Conservation (phyloP, 2,888 invertebrate genomes). For the Sipha maydis region DNA sequence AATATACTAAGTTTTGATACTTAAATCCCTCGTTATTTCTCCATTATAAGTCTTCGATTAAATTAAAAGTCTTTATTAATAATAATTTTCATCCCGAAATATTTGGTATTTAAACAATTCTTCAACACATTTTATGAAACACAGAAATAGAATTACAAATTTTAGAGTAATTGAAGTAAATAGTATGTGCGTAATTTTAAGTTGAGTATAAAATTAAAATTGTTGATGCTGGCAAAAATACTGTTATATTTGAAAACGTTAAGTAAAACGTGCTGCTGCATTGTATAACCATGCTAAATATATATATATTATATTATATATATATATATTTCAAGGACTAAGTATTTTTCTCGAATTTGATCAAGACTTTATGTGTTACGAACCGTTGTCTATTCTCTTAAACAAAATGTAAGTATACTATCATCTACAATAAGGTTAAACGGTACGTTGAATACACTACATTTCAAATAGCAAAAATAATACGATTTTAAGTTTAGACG, state of each 20-base stretch:
- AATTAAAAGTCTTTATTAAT: not conserved
- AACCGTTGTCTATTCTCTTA: not conserved
- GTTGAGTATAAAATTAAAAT: not conserved
- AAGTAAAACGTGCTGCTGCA: constrained; percentile 29
- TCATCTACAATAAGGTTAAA: not conserved
- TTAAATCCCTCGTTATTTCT: not conserved
- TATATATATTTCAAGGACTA: constrained; percentile 33
- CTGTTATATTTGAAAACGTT: not conserved
- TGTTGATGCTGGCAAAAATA: not conserved
- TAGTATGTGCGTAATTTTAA: not conserved
- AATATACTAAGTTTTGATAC: not conserved
- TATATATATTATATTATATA: not conserved
- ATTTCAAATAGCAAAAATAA: not conserved
- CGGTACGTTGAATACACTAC: not conserved
- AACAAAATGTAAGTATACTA: not conserved
- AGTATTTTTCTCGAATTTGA: constrained; percentile 29
- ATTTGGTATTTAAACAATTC: not conserved
- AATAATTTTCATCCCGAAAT: not conserved
- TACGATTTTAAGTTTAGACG: not conserved
- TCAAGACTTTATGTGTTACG: not conserved
- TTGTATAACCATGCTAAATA: not conserved
- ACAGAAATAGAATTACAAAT: not conserved
- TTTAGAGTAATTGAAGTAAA: not conserved
- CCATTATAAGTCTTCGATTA: not conserved
- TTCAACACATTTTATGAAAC: not conserved